A percentile compares a stretch with the other conserved stretches of the same genome.
Evolutionary conservation across 2,888 invertebrate genomes (phyloP).

Genomic region (Achlya flavicornis): DNA sequence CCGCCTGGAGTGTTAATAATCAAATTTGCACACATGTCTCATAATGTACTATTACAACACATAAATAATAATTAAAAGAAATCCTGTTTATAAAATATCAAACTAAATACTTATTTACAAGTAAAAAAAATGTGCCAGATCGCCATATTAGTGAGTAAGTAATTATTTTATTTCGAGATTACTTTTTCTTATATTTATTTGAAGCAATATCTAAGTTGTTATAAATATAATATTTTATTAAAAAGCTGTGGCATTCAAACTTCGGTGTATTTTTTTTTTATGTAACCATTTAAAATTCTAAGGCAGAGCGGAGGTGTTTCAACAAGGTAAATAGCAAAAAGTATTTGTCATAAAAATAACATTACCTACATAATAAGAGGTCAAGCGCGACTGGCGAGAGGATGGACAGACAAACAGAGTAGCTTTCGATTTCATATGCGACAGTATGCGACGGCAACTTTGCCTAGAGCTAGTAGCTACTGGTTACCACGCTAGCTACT

Average conservation of each 20-base stretch:
- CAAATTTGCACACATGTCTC: too few relatives aligned
- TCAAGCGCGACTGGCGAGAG: constrained; percentile 8
- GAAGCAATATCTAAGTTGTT: too few relatives aligned
- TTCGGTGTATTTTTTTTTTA: too few relatives aligned
- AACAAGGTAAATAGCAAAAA: constrained; percentile 3
- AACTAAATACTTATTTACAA: too few relatives aligned
- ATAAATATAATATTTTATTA: background rate
- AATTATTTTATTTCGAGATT: too few relatives aligned
- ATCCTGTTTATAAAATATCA: too few relatives aligned
- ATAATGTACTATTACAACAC: too few relatives aligned
- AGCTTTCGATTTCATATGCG: constrained; percentile 10
- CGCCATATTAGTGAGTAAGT: too few relatives aligned
- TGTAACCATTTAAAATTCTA: background rate
- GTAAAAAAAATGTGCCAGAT: too few relatives aligned
- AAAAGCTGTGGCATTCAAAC: background rate
- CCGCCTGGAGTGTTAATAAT: too few relatives aligned
- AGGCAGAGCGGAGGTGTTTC: background rate
- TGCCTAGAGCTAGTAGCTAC: background rate
- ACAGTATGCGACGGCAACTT: background rate
- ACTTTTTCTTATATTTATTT: too few relatives aligned
- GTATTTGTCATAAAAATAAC: constrained; percentile 13
- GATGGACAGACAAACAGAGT: constrained; percentile 1
- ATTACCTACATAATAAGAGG: background rate
- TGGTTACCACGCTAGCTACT: background rate
- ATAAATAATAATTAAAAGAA: too few relatives aligned